These are phyloP conservation scores for Prietella phreatophila DNA, from an alignment of 2,113 vertebrate species.

Conservation along the genomic window DNA sequence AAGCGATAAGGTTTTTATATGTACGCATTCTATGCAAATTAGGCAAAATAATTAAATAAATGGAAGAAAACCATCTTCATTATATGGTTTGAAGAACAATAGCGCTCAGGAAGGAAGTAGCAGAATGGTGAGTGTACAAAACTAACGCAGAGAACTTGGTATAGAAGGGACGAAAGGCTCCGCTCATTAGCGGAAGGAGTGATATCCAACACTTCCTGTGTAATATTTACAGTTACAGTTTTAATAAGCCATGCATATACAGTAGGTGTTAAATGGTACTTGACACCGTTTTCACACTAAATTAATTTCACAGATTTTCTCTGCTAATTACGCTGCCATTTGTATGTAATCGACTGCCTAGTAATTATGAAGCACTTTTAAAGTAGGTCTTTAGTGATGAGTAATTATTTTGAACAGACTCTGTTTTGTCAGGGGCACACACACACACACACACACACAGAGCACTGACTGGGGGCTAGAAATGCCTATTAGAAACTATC, in stretches of 20 bases:
- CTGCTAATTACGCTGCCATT: conserved; percentile 18
- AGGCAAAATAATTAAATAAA: background rate
- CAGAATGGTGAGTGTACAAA: background rate
- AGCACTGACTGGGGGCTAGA: background rate
- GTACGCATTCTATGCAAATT: too few species aligned
- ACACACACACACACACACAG: background rate
- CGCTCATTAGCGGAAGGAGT: background rate
- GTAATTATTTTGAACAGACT: conserved; percentile 30
- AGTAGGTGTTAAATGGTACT: conserved; percentile 19
- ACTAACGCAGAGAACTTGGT: background rate
- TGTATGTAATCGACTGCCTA: conserved; percentile 13
- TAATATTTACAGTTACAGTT: conserved; percentile 12
- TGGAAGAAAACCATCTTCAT: background rate
- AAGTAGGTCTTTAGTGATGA: conserved; percentile 22
- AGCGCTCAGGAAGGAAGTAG: background rate
- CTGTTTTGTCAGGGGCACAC: background rate
- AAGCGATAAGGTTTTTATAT: too few species aligned
- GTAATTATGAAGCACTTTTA: conserved; percentile 24
- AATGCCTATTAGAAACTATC: background rate
- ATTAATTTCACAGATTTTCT: conserved; percentile 11
- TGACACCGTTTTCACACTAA: conserved; percentile 25
- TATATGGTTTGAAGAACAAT: background rate
- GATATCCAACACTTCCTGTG: conserved; percentile 1
- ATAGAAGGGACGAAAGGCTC: background rate
- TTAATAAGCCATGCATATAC: background rate